These are phyloP conservation scores for Temnothorax curvispinosus DNA, from an alignment of 1,140 invertebrate genomes.

Conservation along the genomic window DNA sequence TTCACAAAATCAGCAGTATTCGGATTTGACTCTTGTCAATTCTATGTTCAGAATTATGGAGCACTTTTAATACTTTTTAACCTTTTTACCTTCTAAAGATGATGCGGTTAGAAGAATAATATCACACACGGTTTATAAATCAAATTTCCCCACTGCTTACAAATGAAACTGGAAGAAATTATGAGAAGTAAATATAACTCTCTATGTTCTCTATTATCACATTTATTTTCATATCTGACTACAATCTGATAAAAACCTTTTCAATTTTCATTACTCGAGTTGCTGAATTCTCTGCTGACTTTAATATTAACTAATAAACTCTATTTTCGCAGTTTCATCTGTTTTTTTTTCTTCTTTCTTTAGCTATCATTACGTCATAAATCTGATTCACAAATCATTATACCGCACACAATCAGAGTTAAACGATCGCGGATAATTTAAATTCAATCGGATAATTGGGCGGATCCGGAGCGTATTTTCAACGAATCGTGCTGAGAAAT, in stretches of 20 bases:
- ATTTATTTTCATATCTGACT: background rate
- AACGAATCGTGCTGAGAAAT: background rate
- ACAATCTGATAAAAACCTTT: background rate
- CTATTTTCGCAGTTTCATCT: background rate
- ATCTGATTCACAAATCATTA: background rate
- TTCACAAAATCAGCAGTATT: background rate
- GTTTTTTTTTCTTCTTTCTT: background rate
- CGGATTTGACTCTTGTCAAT: background rate
- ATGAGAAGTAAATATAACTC: background rate
- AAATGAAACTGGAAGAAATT: background rate
- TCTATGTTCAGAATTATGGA: background rate
- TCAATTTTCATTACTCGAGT: background rate
- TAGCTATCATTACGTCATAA: background rate
- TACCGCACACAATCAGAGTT: background rate
- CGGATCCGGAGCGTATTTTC: conserved; percentile 9
- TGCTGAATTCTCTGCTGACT: background rate
- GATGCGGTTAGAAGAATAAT: background rate
- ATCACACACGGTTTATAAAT: background rate
- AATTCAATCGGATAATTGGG: background rate
- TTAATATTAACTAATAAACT: background rate
- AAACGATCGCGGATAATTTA: conserved; percentile 2
- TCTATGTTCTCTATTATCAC: background rate
- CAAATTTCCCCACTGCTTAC: background rate
- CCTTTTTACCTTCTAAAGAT: background rate
- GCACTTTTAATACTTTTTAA: background rate